These are phyloP conservation scores for Drosophila atripex DNA, from an alignment of 2,888 invertebrate genomes.

Conservation along the genomic window DNA sequence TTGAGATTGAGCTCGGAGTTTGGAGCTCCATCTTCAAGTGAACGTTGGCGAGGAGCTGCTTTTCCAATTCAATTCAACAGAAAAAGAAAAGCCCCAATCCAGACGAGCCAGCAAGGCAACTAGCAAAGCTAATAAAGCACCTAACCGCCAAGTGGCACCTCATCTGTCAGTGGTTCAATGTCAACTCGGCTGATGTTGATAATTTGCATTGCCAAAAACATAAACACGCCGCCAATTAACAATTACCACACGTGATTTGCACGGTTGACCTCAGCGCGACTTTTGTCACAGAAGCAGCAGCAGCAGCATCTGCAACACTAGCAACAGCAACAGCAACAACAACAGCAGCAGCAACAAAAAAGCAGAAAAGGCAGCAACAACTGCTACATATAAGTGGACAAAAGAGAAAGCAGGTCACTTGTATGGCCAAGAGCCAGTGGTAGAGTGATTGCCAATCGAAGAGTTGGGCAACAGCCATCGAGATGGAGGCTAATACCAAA, in stretches of 20 bases:
- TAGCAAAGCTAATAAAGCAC: background rate
- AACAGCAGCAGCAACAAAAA: slow-evolving; percentile 10
- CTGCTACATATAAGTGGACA: slow-evolving; percentile 68
- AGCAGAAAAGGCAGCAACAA: slow-evolving; percentile 21
- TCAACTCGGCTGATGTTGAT: slow-evolving; percentile 26
- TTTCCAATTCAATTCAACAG: slow-evolving; percentile 62
- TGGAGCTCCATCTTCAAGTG: slow-evolving; percentile 45
- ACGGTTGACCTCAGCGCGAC: slow-evolving; percentile 47
- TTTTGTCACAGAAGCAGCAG: slow-evolving; percentile 50
- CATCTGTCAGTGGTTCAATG: slow-evolving; percentile 42
- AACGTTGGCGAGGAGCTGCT: slow-evolving; percentile 51
- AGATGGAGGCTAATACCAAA: slow-evolving; percentile 67
- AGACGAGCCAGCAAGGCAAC: background rate
- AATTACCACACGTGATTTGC: slow-evolving; percentile 70
- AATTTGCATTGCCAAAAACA: slow-evolving; percentile 51
- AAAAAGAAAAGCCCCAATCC: slow-evolving; percentile 39
- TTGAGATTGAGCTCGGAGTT: slow-evolving; percentile 9
- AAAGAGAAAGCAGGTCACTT: slow-evolving; percentile 83
- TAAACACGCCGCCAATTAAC: slow-evolving; percentile 38
- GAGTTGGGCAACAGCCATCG: slow-evolving; percentile 67
- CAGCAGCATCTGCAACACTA: slow-evolving; percentile 15
- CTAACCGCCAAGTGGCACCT: slow-evolving; percentile 12
- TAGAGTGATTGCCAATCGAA: slow-evolving; percentile 76
- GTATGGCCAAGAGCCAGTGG: slow-evolving; percentile 71
- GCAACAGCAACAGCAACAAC: slow-evolving; percentile 12